phyloP scores from a whole-genome alignment of 1,140 invertebrate species.

The Hermetia illucens region DNA sequence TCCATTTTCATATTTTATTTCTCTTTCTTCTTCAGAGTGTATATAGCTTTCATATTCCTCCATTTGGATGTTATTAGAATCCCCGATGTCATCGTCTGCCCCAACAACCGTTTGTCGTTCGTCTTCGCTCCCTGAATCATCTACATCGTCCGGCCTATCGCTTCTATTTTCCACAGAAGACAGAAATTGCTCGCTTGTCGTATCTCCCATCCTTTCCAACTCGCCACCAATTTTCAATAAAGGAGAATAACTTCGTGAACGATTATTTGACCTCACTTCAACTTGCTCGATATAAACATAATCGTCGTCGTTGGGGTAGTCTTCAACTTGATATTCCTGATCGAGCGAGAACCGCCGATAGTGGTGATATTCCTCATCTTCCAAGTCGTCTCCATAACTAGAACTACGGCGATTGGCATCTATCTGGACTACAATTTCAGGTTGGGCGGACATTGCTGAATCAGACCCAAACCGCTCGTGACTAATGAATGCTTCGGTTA shows the following conservation, averaged over 20 bases:
- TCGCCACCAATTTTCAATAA: too few species aligned
- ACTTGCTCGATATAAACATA: conserved; percentile 11
- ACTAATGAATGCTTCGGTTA: conserved; percentile 6
- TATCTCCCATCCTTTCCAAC: too few species aligned
- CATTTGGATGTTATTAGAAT: conserved; percentile 5
- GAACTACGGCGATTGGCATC: too few species aligned
- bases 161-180: conserved; percentile 13
- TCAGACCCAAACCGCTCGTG: conserved; percentile 23
- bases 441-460: conserved; percentile 16
- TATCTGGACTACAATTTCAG: conserved; percentile 7
- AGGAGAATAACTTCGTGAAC: too few species aligned
- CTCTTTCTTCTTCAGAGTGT: too few species aligned
- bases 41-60: neutral
- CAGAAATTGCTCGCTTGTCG: too few species aligned
- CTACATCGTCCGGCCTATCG: conserved; percentile 7
- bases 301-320: conserved; percentile 22
- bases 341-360: conserved; percentile 22
- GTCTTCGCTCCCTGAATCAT: conserved; percentile 21
- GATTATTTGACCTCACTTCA: too few species aligned
- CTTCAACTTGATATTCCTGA: conserved; percentile 23
- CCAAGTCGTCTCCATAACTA: too few species aligned
- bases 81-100: conserved; percentile 25
- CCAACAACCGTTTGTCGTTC: conserved; percentile 26
- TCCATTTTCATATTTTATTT: conserved; percentile 23
- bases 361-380: conserved; percentile 27